phyloP scores from a whole-genome alignment of 2,113 vertebrate genomes.

The Myocastor coypus region DNA sequence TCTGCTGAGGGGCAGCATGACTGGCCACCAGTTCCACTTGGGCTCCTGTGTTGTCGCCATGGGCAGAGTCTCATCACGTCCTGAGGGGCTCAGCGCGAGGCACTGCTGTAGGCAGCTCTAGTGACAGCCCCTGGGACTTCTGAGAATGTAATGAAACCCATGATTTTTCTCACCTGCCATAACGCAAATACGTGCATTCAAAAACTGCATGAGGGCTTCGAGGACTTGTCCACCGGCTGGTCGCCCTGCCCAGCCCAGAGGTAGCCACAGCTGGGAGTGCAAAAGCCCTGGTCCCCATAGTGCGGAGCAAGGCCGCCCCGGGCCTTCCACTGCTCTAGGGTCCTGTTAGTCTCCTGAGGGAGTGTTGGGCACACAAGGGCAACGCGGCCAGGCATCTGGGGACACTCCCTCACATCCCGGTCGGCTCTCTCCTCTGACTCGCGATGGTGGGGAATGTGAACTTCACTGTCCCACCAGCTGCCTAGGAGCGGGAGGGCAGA shows the following conservation, averaged over 20 bases:
- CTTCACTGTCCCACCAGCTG: neutral
- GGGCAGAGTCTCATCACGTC: neutral
- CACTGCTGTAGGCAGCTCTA: neutral
- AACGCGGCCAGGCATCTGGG: neutral
- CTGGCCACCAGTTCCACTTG: neutral
- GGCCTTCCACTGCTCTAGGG: neutral
- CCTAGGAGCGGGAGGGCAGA: neutral
- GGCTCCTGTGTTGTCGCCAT: neutral
- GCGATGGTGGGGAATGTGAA: neutral
- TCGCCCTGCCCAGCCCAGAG: neutral
- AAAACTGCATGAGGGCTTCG: neutral
- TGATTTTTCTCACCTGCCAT: neutral
- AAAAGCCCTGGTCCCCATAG: neutral
- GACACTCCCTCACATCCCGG: neutral
- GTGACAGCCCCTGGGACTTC: neutral
- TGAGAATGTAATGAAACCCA: neutral
- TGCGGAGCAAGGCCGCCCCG: neutral
- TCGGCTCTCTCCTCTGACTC: neutral
- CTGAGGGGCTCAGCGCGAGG: neutral
- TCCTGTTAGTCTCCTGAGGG: neutral
- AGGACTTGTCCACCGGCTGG: no score
- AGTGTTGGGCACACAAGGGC: neutral
- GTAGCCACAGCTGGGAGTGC: neutral
- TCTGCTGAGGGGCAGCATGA: neutral
- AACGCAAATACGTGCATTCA: neutral